These are phyloP conservation scores for Cheilosia vulpina DNA, from an alignment of 2,888 invertebrate species.

Conservation along the genomic window DNA sequence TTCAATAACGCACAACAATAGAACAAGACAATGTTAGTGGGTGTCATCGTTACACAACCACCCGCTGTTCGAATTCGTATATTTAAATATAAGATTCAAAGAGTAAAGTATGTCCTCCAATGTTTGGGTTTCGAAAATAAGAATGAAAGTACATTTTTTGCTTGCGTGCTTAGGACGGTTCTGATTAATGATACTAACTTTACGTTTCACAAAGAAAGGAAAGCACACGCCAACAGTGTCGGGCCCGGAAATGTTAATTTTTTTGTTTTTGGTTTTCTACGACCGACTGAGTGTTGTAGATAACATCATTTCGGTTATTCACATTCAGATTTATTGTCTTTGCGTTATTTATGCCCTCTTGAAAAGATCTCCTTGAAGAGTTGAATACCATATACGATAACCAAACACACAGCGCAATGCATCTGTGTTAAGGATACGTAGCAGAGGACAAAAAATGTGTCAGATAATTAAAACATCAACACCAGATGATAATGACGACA, in stretches of 20 bases:
- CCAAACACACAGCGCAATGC: slow-evolving; percentile 47
- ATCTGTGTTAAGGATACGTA: slow-evolving; percentile 63
- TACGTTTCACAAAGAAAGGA: slow-evolving; percentile 28
- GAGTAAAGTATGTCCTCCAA: slow-evolving; percentile 46
- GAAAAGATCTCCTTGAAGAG: slow-evolving; percentile 68
- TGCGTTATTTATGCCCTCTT: slow-evolving; percentile 67
- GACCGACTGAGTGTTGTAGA: slow-evolving; percentile 30
- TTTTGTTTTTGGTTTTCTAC: slow-evolving; percentile 26
- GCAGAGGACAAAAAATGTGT: slow-evolving; percentile 64
- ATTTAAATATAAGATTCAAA: slow-evolving; percentile 38
- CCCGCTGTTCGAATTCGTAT: slow-evolving; percentile 57
- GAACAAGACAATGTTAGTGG: slow-evolving; percentile 62
- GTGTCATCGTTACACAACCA: slow-evolving; percentile 64
- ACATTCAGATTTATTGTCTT: slow-evolving; percentile 67
- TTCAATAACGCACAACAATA: slow-evolving; percentile 47
- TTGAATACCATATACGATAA: slow-evolving; percentile 54
- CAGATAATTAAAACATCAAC: slow-evolving; percentile 74
- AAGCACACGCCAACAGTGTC: slow-evolving; percentile 25
- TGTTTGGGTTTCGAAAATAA: slow-evolving; percentile 27
- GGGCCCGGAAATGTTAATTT: slow-evolving; percentile 59
- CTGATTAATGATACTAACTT: slow-evolving; percentile 65
- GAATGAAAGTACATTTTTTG: slow-evolving; percentile 52
- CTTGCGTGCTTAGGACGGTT: slow-evolving; percentile 69
- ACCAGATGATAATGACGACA: slow-evolving; percentile 73
- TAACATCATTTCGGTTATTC: slow-evolving; percentile 54